A percentile compares a stretch with the other conserved stretches of the same genome.
phyloP scores from a whole-genome alignment of 2,113 vertebrate species.

The Silurus glanis region DNA sequence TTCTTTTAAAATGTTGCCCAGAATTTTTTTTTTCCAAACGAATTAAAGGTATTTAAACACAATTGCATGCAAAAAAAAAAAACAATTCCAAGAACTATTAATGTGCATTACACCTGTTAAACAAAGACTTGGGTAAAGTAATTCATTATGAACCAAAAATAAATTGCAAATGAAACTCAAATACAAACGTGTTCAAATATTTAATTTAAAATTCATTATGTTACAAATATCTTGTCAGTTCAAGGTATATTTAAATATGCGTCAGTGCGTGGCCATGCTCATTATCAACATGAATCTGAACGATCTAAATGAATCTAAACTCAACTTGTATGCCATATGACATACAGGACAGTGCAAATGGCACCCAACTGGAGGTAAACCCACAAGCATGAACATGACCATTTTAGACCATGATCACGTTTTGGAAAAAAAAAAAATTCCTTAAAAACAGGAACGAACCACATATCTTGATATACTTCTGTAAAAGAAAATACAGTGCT shows the following conservation, averaged over 20 bases:
- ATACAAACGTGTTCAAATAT: conserved; percentile 8
- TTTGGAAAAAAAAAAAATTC: conserved; percentile 56
- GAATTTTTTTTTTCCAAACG: no score
- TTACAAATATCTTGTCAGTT: conserved; percentile 34
- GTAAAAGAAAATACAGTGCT: conserved; percentile 30
- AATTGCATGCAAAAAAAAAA: neutral
- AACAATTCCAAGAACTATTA: neutral
- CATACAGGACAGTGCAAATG: conserved; percentile 47
- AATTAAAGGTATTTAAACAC: neutral
- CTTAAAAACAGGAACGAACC: conserved; percentile 78
- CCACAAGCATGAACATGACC: conserved; percentile 42
- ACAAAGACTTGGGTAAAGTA: neutral
- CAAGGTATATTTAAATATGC: conserved; percentile 42
- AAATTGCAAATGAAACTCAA: neutral
- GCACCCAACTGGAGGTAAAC: conserved; percentile 41
- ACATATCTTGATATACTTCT: conserved; percentile 19
- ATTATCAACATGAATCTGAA: conserved; percentile 43
- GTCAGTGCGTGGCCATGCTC: conserved; percentile 58
- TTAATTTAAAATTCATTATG: conserved; percentile 49
- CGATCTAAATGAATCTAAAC: neutral
- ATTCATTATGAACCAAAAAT: neutral
- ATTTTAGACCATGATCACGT: conserved; percentile 42
- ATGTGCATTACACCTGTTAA: neutral
- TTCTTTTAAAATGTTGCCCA: no score
- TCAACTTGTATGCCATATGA: conserved; percentile 24